Base-by-base conservation (phyloP, 1,140 invertebrate species). In the Metaphire vulgaris region DNA sequence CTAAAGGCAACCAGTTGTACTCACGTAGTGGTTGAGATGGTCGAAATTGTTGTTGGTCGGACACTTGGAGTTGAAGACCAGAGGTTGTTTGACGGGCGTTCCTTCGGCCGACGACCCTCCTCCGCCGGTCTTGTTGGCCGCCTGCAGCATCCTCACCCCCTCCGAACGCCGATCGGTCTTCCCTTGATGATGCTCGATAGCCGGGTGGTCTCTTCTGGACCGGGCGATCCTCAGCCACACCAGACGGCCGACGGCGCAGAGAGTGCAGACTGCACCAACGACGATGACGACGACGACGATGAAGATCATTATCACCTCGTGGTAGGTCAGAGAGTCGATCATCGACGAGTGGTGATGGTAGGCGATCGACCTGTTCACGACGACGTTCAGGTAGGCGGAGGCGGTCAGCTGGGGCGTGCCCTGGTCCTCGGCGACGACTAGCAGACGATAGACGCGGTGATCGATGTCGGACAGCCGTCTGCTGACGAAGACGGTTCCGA, bases 361-460 rank as follows among this genome's bases (percentile, higher is more conserved):
- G 16, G 73, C 56, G 31, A 78, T 41, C 0, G 77, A 78, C 33
- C 56, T 71, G 69, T 78, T 78, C 66, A 78, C 74, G 77, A 75
- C 34, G 32, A 78, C 41, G 56, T 74, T 74, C n/a, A 78, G 66
- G 33, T 64, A 71, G 21, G 73, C 32, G 29, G 69, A 65, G 34
- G 69, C 33, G n/a, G 26, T 30, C n/a, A 26, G 33, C 68, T 31
- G 77, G 14, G 77, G 77, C 1, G 41, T 33, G 1, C 77, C 77
- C 1, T 66, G 21, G 41, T 78, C 77, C 28, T 72, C 30, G 21
- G 73, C 77, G n/a, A 75, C 16, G 2, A 78, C 26, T 29, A 70
- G 26, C 32, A 78, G 74, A 6, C 56, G 32, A 56, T 76, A 30
- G 56, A 69, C 31, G 12, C 33, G 28, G 15, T 29, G 29, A n/a